Evolutionary conservation across 1,140 invertebrate genomes (phyloP), one percentile per base, ranked within the genome.

Genomic region (Cardiocondyla obscurior): DNA sequence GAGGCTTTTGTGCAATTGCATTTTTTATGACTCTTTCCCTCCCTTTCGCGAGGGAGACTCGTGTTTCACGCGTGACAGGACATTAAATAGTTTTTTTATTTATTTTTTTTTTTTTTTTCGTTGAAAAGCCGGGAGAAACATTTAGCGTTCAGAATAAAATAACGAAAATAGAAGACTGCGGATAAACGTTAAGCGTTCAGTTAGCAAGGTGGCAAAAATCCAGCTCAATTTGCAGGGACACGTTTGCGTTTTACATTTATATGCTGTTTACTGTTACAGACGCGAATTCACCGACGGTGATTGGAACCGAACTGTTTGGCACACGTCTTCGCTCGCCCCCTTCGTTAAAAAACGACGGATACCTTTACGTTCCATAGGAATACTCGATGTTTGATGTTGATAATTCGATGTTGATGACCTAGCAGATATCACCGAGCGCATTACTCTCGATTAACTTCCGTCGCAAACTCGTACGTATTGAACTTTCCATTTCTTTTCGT

Each of bases 361-460:
- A 25, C 60, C 60, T 30, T 64, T 64, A 49, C 19, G 19, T 28
- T 64, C 14, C 44, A 39, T 76, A 51, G 30, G 30, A 44, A 64
- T 76, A 64, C 51, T 76, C 58, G 42, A 14, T 76, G 73, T 76
- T 76, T 51, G 73, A 64, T 51, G 73, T 60, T 19, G n/a, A 39
- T n/a, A n/a, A n/a, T n/a, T n/a, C n/a, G n/a, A n/a, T n/a, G n/a
- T n/a, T n/a, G n/a, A n/a, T n/a, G n/a, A 39, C 8, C 36, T 57
- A 42, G 70, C 53, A 39, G 57, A 57, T 33, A 51, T n/a, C 16
- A n/a, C 7, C 39, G 14, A 28, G n/a, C 39, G 25, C n/a, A 30
- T 44, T 8, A 36, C n/a, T 33, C 14, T 49, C 19, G 8, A 76
- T 76, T 12, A 19, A 58, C 22, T 6, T 74, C 25, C 28, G 57